phyloP scores from a whole-genome alignment of 1,140 invertebrate species.

The Cataglyphis hispanica region DNA sequence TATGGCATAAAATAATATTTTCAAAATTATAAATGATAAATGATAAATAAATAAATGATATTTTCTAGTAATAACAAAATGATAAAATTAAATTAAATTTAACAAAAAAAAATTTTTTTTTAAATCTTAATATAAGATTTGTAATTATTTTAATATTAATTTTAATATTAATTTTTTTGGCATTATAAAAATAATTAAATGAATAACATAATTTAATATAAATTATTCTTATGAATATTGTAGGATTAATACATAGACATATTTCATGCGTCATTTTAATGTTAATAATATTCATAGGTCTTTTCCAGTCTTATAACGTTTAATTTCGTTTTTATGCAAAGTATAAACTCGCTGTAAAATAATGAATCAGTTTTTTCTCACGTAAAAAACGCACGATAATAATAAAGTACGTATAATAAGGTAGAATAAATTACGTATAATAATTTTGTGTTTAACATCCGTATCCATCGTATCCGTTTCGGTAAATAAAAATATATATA shows the following conservation, averaged over 20 bases:
- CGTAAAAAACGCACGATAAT: too few relatives aligned
- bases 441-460: not conserved
- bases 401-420: not conserved
- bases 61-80: not conserved
- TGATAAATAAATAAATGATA: not conserved
- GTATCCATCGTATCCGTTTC: not conserved
- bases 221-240: too few relatives aligned
- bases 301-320: not conserved
- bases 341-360: not conserved
- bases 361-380: not conserved
- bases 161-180: too few relatives aligned
- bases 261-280: not conserved
- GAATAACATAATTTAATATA: not conserved
- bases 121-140: not conserved
- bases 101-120: too few relatives aligned
- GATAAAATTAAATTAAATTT: not conserved
- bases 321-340: not conserved
- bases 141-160: conserved; percentile 1
- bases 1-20: not conserved
- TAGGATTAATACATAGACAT: too few relatives aligned
- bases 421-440: not conserved
- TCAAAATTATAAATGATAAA: not conserved
- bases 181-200: not conserved
- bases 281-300: not conserved
- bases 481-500: not conserved